Base-by-base conservation (phyloP, 2,888 invertebrate genomes). In the Tachina grossa region DNA sequence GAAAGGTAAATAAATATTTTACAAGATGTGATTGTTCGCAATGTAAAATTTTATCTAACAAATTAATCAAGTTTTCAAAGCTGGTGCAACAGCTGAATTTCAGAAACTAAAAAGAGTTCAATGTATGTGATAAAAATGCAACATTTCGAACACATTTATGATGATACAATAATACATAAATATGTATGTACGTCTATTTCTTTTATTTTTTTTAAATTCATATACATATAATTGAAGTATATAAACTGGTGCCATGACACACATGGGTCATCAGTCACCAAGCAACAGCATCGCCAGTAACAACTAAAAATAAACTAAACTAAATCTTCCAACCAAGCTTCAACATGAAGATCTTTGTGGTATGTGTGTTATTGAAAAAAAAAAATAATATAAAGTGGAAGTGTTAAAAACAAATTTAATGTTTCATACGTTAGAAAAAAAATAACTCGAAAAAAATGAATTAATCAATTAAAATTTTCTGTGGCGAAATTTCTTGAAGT, bases 301-400 rank as follows among this genome's bases (percentile, higher is more conserved):
- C 85, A 84, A 83, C 86, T 75, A 87, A 86, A 74, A 72, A 51
- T 45, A 87, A 88, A 88, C 87, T 83, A 76, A 88, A 88, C 88
- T 89, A 89, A 90, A 88, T 87, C 75, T 80, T 80, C 83, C 83
- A 87, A 69, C 84, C 88, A 51, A 0, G 6, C 14, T 61, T 83
- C 87, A 91, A 90, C 90, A 92, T 92, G 92, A 92, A 92, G 90
- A 89, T 91, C 88, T 91, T 91, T 90, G 89, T 90, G 92, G 92
- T 92, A 91, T 83, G 92, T 90, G 66, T 49, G 13, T 9, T 19
- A 16, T 16, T 19, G 14, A 6, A 2, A 43, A 6, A 16, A 13
- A 79, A 6, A 16, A 13, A 79, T 22, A n/a, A 39, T 2, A 39
- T 49, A 16, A n/a, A 41, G 41, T n/a, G 6, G 43, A 43, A 72